Evolutionary conservation across 2,797 vertebrate genomes (phyloP), one percentile per base, ranked within the genome.

Genomic region (Alectoris magna): DNA sequence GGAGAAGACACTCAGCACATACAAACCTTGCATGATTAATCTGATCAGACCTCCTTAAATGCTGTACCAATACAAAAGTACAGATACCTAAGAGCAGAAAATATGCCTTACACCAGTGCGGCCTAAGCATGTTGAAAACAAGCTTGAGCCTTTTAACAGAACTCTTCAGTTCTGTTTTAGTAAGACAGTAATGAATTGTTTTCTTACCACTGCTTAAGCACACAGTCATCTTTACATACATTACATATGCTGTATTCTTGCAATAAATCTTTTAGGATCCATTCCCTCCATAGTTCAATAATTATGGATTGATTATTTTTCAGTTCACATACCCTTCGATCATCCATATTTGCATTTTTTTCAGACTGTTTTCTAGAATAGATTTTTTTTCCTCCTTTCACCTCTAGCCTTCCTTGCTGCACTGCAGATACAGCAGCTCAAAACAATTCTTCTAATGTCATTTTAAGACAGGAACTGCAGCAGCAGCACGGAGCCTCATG

Each of bases 351-450:
- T 53, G 11, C 14, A 15, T 46, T 88, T 83, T 84, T 83, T 80
- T 1, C 39, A 76, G 21, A 86, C 27, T 58, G 6, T 53, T 79
- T 71, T 71, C 71, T 69, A 14, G 8, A 34, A 86, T 1, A 41
- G n/a, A 77, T 84, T 79, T 87, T 79, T 87, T 56, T 51, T 48
- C 27, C 27, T 73, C 56, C 87, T 89, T 89, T 92, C 70, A 95
- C 67, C 72, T 89, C 68, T 62, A 88, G 39, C 49, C 39, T 93
- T 87, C 83, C 46, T 93, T 93, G 71, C 92, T 97, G 93, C 91
- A 95, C 59, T 93, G 84, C 92, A 95, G 94, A 93, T 85, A 88
- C 36, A 81, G 88, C 68, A 92, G 75, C 78, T 90, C 84, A 85
- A 91, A 94, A 91, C 48, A 90, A 81, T 87, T 87, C 55, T 89